Base-by-base conservation (phyloP, 2,888 invertebrate genomes). In the Napeogenes sylphis region DNA sequence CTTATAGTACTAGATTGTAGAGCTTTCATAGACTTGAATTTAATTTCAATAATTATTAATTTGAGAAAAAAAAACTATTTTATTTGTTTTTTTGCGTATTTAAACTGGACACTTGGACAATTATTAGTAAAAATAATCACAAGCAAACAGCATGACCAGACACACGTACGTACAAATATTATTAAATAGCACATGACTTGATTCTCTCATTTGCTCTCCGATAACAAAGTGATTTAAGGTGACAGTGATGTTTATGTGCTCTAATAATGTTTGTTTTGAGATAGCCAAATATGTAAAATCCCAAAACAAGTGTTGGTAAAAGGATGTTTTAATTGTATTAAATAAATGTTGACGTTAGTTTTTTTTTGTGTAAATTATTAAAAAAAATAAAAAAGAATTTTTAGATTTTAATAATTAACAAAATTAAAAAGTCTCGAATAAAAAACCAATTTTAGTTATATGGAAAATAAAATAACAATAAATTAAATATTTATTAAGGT, bases 151-250 rank as follows among this genome's bases (percentile, higher is more conserved):
- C 58, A 62, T 63, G 66, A 63, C 59, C 58, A 21, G 53, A 61
- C 77, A 77, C 66, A 68, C 67, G 79, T 81, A 66, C 75, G 58
- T 63, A 55, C 74, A 81, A 83, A 81, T 80, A 84, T 79, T 81
- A 70, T 75, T 64, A 62, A 61, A 61, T n/a, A 59, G 76, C 83
- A 82, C 81, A 83, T 83, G 83, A 83, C 80, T 79, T 64, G 71
- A 71, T 69, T 71, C 64, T 63, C 45, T 46, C 56, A 61, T 81
- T 80, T 80, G 69, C 33, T 53, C 55, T 63, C 59, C 63, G 79
- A 80, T 80, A 77, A 73, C 64, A 38, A 21, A 13, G 68, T 61
- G 54, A 64, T 64, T 58, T 56, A 56, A 59, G 58, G 56, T 61
- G 66, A 64, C 61, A 61, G 63, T 61, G 62, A 61, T 65, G 54